These are phyloP conservation scores for Drosophila punjabiensis DNA, from an alignment of 1,140 invertebrate genomes.

Conservation along the genomic window DNA sequence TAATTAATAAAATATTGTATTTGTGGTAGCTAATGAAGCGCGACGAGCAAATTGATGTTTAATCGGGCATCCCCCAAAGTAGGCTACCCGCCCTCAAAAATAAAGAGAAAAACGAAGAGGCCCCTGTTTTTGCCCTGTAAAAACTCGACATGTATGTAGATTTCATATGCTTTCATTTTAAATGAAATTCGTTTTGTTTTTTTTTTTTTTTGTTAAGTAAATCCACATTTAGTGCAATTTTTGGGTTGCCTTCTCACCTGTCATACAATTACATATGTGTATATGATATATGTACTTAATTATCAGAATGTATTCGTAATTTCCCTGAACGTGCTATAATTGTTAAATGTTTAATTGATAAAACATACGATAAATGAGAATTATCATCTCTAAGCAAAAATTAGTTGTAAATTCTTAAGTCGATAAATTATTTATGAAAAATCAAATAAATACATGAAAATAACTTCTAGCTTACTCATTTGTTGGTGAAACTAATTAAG, in stretches of 20 bases:
- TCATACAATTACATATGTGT: slow-evolving; percentile 12
- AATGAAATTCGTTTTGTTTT: slow-evolving; percentile 50
- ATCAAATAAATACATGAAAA: slow-evolving; percentile 74
- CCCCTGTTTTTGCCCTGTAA: slow-evolving; percentile 34
- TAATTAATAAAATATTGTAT: slow-evolving; percentile 67
- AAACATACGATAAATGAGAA: slow-evolving; percentile 46
- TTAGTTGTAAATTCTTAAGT: slow-evolving; percentile 78
- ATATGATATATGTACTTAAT: slow-evolving; percentile 21
- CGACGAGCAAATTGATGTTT: slow-evolving; percentile 48
- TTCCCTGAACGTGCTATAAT: slow-evolving; percentile 77
- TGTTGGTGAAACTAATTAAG: neutral
- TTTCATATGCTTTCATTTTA: slow-evolving; percentile 31
- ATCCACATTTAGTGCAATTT: slow-evolving; percentile 65
- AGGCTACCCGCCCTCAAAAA: slow-evolving; percentile 26
- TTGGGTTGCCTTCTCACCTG: slow-evolving; percentile 63
- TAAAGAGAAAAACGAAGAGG: slow-evolving; percentile 2
- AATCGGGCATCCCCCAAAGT: slow-evolving; percentile 58
- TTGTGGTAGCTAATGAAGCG: slow-evolving; percentile 75
- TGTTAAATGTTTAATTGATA: slow-evolving; percentile 71
- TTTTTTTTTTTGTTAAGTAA: slow-evolving; percentile 13
- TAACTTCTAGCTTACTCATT: slow-evolving; percentile 46
- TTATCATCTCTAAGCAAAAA: slow-evolving; percentile 72
- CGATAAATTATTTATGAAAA: slow-evolving; percentile 76
- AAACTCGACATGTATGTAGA: slow-evolving; percentile 39
- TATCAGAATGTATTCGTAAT: slow-evolving; percentile 50